phyloP scores from a whole-genome alignment of 2,888 invertebrate genomes.

The Falcaria lacertinaria region DNA sequence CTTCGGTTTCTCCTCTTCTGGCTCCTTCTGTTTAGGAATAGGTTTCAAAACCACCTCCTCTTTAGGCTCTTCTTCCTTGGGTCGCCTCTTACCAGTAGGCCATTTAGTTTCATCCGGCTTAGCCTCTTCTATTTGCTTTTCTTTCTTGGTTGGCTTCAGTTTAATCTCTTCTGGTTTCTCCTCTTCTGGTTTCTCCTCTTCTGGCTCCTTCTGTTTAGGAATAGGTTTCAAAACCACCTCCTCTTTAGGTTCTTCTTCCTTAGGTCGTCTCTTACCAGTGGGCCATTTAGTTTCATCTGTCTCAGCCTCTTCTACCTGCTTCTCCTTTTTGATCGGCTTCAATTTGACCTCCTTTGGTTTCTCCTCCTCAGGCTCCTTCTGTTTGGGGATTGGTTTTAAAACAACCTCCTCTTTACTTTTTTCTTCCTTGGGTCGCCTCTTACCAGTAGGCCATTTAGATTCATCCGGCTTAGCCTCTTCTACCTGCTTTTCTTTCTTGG shows the following conservation, averaged over 20 bases:
- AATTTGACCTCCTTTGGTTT: slow-evolving; percentile 46
- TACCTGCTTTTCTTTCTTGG: no score
- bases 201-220: slow-evolving; percentile 6
- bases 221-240: slow-evolving; percentile 15
- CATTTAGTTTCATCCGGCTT: no score
- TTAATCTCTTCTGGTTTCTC: slow-evolving; percentile 35
- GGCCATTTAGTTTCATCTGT: slow-evolving; percentile 44
- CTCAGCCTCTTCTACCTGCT: slow-evolving; percentile 38
- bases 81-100: no score
- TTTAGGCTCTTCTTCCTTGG: no score
- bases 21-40: no score
- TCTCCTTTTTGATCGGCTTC: slow-evolving; percentile 19
- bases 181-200: slow-evolving; percentile 28
- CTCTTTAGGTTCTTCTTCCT: slow-evolving; percentile 28
- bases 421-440: slow-evolving; percentile 50
- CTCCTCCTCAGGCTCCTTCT: slow-evolving; percentile 32
- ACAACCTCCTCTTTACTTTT: slow-evolving; percentile 61
- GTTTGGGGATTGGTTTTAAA: slow-evolving; percentile 58
- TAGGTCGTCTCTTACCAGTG: slow-evolving; percentile 31
- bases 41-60: no score
- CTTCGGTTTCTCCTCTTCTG: slow-evolving; percentile 31
- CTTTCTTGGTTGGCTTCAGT: no score
- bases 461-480: no score
- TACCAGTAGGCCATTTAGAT: no score
- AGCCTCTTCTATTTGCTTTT: no score